These are phyloP conservation scores for Odontomachus brunneus DNA, from an alignment of 1,140 invertebrate genomes.

Conservation along the genomic window DNA sequence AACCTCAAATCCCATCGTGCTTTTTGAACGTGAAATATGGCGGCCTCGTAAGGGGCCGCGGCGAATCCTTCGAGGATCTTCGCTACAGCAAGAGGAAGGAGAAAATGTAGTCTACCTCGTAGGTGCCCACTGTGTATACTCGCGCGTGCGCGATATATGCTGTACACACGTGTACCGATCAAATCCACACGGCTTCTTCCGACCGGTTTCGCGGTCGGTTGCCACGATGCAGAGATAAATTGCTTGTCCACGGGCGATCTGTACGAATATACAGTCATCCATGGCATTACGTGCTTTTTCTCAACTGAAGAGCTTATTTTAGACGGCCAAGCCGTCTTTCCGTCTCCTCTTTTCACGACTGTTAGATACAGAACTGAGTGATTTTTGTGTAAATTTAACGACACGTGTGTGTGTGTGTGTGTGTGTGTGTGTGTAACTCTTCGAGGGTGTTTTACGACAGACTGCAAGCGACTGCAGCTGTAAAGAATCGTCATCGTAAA, in stretches of 20 bases:
- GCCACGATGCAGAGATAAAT: constrained; percentile 44
- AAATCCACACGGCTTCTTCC: constrained; percentile 47
- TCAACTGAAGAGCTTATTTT: background rate
- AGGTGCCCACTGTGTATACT: constrained; percentile 35
- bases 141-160: constrained; percentile 1
- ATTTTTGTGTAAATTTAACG: too few relatives aligned
- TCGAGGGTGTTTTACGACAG: too few relatives aligned
- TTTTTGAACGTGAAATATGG: constrained; percentile 77
- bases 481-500: too few relatives aligned
- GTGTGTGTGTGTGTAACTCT: too few relatives aligned
- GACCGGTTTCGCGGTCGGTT: constrained; percentile 12
- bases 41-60: constrained; percentile 40
- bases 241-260: background rate
- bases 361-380: too few relatives aligned
- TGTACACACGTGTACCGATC: constrained; percentile 24
- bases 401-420: too few relatives aligned
- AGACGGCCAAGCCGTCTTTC: too few relatives aligned
- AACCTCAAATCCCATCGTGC: constrained; percentile 79
- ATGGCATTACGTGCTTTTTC: constrained; percentile 1
- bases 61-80: constrained; percentile 64
- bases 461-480: too few relatives aligned
- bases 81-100: constrained; percentile 27
- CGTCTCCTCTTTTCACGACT: too few relatives aligned
- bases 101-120: constrained; percentile 57
- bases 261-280: background rate